Conservation (phyloP, 1,140 invertebrate genomes). For the Anoplophora glabripennis region DNA sequence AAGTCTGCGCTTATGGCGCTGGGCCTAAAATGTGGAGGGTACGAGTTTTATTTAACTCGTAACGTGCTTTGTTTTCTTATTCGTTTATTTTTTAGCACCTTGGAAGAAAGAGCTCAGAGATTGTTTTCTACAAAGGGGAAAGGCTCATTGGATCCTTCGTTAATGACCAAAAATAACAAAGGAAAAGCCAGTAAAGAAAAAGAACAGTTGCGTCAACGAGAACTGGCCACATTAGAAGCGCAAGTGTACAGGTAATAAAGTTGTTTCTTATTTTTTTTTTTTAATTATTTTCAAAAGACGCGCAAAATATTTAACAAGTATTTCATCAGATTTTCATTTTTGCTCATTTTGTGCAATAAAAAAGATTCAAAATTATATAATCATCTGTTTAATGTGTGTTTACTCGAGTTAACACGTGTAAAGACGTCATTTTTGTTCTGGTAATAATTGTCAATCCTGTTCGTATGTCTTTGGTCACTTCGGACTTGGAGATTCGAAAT, state of each 20-base stretch:
- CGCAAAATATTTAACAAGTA: too few relatives aligned
- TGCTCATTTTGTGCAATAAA: too few relatives aligned
- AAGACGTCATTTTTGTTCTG: too few relatives aligned
- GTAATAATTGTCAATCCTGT: too few relatives aligned
- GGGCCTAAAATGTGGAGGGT: conserved; percentile 98
- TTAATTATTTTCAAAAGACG: too few relatives aligned
- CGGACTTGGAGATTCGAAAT: too few relatives aligned
- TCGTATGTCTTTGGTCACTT: too few relatives aligned
- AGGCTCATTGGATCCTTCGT: conserved; percentile 80
- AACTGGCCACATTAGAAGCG: conserved; percentile 82
- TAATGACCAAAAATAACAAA: conserved; percentile 83
- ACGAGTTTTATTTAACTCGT: conserved; percentile 29
- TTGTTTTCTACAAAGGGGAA: conserved; percentile 96
- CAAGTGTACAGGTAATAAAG: conserved; percentile 76
- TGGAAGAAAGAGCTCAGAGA: conserved; percentile 94
- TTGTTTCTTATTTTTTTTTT: background rate
- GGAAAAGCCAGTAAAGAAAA: conserved; percentile 65
- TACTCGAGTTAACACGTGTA: too few relatives aligned
- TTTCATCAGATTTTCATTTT: too few relatives aligned
- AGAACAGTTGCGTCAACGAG: conserved; percentile 73
- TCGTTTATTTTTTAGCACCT: conserved; percentile 58
- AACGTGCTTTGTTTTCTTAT: background rate
- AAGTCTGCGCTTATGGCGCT: conserved; percentile 97
- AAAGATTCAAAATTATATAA: too few relatives aligned
- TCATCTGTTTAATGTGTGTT: too few relatives aligned